A percentile compares a stretch with the other conserved stretches of the same genome.
These are phyloP conservation scores for Lophius piscatorius DNA, from an alignment of 2,113 vertebrate genomes.

Conservation along the genomic window DNA sequence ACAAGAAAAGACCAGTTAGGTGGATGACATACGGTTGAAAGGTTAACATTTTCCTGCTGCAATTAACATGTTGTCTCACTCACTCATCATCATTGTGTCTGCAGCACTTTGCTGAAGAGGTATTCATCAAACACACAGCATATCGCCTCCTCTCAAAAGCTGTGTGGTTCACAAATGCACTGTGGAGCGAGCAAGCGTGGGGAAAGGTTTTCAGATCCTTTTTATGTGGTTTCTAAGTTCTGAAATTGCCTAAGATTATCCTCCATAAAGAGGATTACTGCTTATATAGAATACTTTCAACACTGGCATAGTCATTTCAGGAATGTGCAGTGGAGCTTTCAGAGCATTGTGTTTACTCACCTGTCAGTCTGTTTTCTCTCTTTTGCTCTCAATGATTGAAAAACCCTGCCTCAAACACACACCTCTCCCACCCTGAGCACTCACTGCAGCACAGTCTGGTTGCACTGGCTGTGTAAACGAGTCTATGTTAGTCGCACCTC, in stretches of 20 bases:
- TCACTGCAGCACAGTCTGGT: constrained; percentile 31
- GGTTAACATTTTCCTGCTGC: constrained; percentile 12
- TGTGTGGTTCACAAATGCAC: constrained; percentile 10
- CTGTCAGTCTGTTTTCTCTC: constrained; percentile 67
- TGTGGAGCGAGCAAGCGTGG: constrained; percentile 7
- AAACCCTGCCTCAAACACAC: neutral
- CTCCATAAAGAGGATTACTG: constrained; percentile 73
- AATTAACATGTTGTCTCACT: constrained; percentile 31
- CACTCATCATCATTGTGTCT: constrained; percentile 47
- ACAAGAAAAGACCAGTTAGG: constrained; percentile 28
- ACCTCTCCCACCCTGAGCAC: constrained; percentile 23
- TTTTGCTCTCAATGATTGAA: constrained; percentile 44
- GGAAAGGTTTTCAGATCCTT: constrained; percentile 44
- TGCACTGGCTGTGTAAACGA: constrained; percentile 64
- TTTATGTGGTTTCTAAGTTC: constrained; percentile 59
- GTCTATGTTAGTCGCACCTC: constrained; percentile 68
- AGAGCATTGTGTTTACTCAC: constrained; percentile 75
- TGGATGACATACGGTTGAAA: constrained; percentile 44
- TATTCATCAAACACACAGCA: constrained; percentile 47
- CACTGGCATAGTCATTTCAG: constrained; percentile 68
- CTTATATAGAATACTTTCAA: constrained; percentile 67
- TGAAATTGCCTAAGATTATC: constrained; percentile 69
- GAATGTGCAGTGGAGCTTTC: constrained; percentile 76
- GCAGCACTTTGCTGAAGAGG: constrained; percentile 33
- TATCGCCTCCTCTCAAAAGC: constrained; percentile 30